A percentile compares a stretch with the other conserved stretches of the same genome.
These are phyloP conservation scores for Corynorhinus townsendii DNA, from an alignment of 2,113 vertebrate species.

Conservation along the genomic window DNA sequence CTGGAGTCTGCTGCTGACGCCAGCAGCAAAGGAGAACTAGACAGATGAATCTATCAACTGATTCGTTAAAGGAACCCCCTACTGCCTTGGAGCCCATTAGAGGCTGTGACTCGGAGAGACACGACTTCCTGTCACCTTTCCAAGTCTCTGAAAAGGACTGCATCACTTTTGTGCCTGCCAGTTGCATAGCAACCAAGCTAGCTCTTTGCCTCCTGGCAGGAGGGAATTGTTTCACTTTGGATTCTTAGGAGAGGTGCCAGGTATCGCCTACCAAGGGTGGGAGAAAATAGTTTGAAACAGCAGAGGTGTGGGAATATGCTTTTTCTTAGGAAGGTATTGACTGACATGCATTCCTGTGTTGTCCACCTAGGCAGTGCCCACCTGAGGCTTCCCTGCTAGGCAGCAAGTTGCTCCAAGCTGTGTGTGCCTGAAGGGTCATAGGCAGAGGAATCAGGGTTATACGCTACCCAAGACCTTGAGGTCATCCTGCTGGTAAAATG, in stretches of 20 bases:
- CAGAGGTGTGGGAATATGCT: neutral
- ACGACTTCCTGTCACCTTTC: neutral
- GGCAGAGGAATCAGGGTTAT: neutral
- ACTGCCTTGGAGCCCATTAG: neutral
- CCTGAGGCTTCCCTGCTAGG: neutral
- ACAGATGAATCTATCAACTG: neutral
- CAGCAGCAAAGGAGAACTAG: neutral
- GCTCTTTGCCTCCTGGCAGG: constrained; percentile 30
- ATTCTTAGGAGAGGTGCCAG: constrained; percentile 29
- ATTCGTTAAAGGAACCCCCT: neutral
- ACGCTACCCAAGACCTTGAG: neutral
- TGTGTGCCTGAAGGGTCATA: neutral
- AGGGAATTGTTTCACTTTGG: constrained; percentile 20
- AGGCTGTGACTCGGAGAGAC: neutral
- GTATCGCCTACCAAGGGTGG: neutral
- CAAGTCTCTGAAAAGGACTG: constrained; percentile 24
- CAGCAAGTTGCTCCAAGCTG: neutral
- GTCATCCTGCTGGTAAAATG: neutral
- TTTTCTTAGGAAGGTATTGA: neutral
- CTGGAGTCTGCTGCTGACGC: neutral
- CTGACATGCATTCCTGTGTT: neutral
- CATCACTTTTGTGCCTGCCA: constrained; percentile 26
- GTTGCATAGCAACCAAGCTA: constrained; percentile 54
- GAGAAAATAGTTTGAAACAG: constrained; percentile 5
- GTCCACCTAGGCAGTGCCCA: neutral